Conservation (phyloP, 64 coral and sea anemone genomes). For the Dendronephthya gigantea region DNA sequence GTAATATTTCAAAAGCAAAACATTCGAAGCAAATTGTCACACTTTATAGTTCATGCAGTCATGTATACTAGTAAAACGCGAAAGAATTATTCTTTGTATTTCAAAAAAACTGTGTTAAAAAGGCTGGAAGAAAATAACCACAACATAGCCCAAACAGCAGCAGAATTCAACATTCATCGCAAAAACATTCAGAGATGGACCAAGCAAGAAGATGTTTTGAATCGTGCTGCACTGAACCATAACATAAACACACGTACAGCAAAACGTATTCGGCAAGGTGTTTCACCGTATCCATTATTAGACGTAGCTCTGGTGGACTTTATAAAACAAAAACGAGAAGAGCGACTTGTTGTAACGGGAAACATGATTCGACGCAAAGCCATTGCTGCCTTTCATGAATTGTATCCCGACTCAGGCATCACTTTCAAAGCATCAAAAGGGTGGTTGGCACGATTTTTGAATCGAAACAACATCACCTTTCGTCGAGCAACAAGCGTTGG, state of each 20-base stretch:
- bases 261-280: conserved; percentile 17
- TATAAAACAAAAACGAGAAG: neutral
- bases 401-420: conserved; percentile 6
- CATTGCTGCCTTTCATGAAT: conserved; percentile 24
- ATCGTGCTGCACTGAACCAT: conserved; percentile 32
- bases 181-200: conserved; percentile 36
- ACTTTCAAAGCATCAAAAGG: neutral
- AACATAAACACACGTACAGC: conserved; percentile 24
- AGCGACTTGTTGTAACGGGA: neutral
- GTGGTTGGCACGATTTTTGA: neutral
- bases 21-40: too few relatives aligned
- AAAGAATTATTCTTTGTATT: conserved; percentile 36
- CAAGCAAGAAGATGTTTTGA: conserved; percentile 24
- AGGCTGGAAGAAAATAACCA: conserved; percentile 37
- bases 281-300: neutral
- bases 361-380: neutral
- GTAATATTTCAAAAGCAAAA: too few relatives aligned
- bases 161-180: conserved; percentile 35
- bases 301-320: neutral
- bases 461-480: neutral
- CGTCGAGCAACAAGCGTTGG: neutral
- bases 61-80: too few relatives aligned
- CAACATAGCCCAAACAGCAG: conserved; percentile 32
- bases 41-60: too few relatives aligned
- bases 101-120: conserved; percentile 36